Conservation (phyloP, 1,140 invertebrate species). For the Aphidius gifuensis region DNA sequence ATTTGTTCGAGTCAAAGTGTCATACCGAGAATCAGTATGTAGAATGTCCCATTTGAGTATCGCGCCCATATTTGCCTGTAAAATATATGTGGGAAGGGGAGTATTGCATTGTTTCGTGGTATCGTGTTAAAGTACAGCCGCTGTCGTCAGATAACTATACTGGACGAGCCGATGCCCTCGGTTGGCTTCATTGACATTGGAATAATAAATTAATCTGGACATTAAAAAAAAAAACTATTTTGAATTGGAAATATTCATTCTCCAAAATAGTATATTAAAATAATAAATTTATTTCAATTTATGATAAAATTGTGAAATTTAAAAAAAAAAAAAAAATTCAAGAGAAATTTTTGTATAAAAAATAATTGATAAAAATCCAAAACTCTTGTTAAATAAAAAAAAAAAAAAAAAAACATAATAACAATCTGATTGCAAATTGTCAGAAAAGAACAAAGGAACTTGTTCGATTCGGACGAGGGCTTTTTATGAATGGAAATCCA, state of each 20-base stretch:
- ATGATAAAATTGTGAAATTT: not conserved
- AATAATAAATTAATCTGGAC: slow-evolving; percentile 10
- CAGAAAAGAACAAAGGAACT: slow-evolving; percentile 15
- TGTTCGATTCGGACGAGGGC: slow-evolving; percentile 13
- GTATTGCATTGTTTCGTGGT: slow-evolving; percentile 14
- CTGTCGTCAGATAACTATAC: slow-evolving; percentile 2
- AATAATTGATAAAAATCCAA: not conserved
- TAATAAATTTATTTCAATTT: not conserved
- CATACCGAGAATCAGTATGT: slow-evolving; percentile 16
- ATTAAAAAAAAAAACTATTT: not conserved
- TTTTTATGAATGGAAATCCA: slow-evolving; percentile 15
- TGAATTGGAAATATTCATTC: not conserved
- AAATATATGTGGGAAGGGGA: not conserved
- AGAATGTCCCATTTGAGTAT: slow-evolving; percentile 20
- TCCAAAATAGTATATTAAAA: not conserved
- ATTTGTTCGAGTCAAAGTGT: too few relatives aligned
- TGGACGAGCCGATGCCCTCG: slow-evolving; percentile 1
- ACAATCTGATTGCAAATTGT: slow-evolving; percentile 11
- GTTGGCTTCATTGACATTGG: slow-evolving; percentile 11
- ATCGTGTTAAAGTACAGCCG: not conserved
- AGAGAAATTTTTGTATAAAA: too few relatives aligned
- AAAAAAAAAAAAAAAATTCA: too few relatives aligned
- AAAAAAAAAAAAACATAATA: not conserved
- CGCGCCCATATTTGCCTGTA: slow-evolving; percentile 19
- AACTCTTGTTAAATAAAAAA: not conserved